Conservation (phyloP, 1,140 invertebrate species). For the Anastatus disparis region DNA sequence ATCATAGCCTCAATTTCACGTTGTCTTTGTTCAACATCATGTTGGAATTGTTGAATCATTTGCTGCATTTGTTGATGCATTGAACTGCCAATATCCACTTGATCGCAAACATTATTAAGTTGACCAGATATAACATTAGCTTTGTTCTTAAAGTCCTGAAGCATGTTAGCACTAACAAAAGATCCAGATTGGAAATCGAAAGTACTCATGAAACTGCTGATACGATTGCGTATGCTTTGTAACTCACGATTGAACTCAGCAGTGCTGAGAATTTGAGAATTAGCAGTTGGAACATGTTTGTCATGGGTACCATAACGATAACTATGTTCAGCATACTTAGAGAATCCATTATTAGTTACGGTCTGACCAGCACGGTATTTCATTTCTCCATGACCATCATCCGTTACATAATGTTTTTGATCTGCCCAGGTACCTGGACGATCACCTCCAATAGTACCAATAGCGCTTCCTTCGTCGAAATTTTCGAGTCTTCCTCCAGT, state of each 20-base stretch:
- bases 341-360: slow-evolving; percentile 26
- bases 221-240: slow-evolving; percentile 17
- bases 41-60: slow-evolving; percentile 14
- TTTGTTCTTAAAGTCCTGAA: slow-evolving; percentile 18
- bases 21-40: slow-evolving; percentile 6
- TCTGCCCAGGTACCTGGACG: slow-evolving; percentile 46
- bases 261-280: slow-evolving; percentile 13
- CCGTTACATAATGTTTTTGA: slow-evolving; percentile 45
- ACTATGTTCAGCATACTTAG: slow-evolving; percentile 27
- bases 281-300: not conserved
- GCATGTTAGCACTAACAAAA: not conserved
- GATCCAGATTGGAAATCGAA: not conserved
- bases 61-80: slow-evolving; percentile 26
- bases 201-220: slow-evolving; percentile 28
- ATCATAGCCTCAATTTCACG: slow-evolving; percentile 1
- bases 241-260: slow-evolving; percentile 19
- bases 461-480: slow-evolving; percentile 6
- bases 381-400: slow-evolving; percentile 43
- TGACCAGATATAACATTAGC: slow-evolving; percentile 14
- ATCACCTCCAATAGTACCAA: not conserved
- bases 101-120: slow-evolving; percentile 18
- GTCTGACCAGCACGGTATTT: slow-evolving; percentile 47
- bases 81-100: not conserved
- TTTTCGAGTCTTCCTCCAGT: not conserved
- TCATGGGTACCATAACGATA: slow-evolving; percentile 32